phyloP scores from a whole-genome alignment of 2,888 invertebrate genomes.

The Cyrtodaria siliqua region DNA sequence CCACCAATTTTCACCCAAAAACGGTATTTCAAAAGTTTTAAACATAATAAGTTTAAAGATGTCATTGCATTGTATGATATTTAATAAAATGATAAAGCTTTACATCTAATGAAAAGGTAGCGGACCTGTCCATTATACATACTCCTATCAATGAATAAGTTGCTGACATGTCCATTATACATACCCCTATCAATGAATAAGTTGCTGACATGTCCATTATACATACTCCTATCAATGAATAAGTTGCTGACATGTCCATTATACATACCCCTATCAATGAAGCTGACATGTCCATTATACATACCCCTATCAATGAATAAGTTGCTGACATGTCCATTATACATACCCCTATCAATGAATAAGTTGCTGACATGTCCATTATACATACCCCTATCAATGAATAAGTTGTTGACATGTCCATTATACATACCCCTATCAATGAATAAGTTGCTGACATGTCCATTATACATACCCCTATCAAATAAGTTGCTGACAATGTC shows the following conservation, averaged over 20 bases:
- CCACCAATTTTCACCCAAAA: too few species aligned
- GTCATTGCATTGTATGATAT: too few species aligned
- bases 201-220: slow-evolving; percentile 1
- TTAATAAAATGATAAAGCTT: too few species aligned
- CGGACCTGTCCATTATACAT: slow-evolving; percentile 9
- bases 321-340: slow-evolving; percentile 62
- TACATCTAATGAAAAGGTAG: too few species aligned
- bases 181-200: slow-evolving; percentile 1
- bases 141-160: slow-evolving; percentile 76
- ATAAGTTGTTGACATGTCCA: slow-evolving; percentile 48
- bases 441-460: too few species aligned
- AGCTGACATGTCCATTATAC: slow-evolving; percentile 2
- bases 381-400: slow-evolving; percentile 1
- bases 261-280: too few species aligned
- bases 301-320: slow-evolving; percentile 77
- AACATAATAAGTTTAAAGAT: too few species aligned
- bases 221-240: background rate
- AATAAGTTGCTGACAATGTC: background rate
- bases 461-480: slow-evolving; percentile 68
- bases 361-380: slow-evolving; percentile 42
- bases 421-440: slow-evolving; percentile 7
- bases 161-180: slow-evolving; percentile 59
- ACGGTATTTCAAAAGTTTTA: too few species aligned
- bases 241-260: too few species aligned
- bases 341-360: too few species aligned